phyloP scores from a whole-genome alignment of 2,888 invertebrate species.

The Drosophila bunnanda region DNA sequence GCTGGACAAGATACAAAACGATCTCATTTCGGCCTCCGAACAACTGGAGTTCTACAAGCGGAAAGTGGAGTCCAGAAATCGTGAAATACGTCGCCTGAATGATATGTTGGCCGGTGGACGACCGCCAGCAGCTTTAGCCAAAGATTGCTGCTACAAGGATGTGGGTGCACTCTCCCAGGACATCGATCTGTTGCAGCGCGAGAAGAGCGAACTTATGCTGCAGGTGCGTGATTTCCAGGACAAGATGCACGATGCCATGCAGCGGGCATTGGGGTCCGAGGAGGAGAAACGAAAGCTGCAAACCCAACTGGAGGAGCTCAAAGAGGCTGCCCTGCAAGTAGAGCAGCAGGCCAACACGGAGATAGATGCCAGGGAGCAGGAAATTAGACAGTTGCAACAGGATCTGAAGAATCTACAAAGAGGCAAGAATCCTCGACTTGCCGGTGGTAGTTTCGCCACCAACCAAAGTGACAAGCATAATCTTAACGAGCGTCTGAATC shows the following conservation, averaged over 20 bases:
- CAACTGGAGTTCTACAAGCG: conserved; percentile 84
- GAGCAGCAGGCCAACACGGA: conserved; percentile 91
- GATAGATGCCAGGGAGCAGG: conserved; percentile 86
- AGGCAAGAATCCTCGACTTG: conserved; percentile 39
- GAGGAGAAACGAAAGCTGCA: conserved; percentile 90
- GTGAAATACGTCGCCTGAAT: conserved; percentile 89
- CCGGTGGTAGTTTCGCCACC: conserved; percentile 50
- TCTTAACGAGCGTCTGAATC: conserved; percentile 86
- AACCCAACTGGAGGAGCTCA: conserved; percentile 90
- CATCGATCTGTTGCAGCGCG: conserved; percentile 86
- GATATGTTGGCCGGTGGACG: conserved; percentile 90
- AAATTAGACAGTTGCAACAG: conserved; percentile 81
- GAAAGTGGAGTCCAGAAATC: conserved; percentile 86
- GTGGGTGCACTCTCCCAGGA: conserved; percentile 86
- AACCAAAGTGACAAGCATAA: conserved; percentile 86
- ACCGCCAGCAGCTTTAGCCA: conserved; percentile 87
- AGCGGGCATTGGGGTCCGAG: conserved; percentile 89
- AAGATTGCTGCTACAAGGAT: conserved; percentile 88
- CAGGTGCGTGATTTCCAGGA: conserved; percentile 81
- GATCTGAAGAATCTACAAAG: conserved; percentile 64
- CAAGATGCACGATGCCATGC: conserved; percentile 91
- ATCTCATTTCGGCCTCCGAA: conserved; percentile 84
- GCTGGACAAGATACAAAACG: conserved; percentile 84
- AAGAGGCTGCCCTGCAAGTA: conserved; percentile 90
- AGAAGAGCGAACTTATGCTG: conserved; percentile 85